Evolutionary conservation across 2,888 invertebrate species (phyloP).

Genomic region (Dicyrtoma fusca): DNA sequence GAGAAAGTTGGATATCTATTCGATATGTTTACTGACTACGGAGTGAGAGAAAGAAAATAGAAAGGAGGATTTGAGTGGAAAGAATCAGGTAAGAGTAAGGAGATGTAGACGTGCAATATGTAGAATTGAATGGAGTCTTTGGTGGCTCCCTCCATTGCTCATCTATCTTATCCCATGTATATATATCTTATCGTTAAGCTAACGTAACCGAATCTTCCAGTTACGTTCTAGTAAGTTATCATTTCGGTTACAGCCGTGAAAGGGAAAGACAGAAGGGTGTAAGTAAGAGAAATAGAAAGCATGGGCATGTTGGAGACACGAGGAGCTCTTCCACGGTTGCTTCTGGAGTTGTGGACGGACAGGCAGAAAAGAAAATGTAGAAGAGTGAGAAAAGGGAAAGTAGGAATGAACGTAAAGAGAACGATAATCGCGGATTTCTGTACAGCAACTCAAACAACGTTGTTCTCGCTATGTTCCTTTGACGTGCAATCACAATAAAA

Average conservation of each 20-base stretch:
- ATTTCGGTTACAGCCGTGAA: too few species aligned
- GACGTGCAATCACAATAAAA: conserved; percentile 41
- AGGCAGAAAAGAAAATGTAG: neutral
- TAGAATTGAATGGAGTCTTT: conserved; percentile 14
- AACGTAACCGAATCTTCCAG: neutral
- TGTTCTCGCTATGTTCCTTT: conserved; percentile 20
- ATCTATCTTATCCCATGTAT: conserved; percentile 26
- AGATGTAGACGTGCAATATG: neutral
- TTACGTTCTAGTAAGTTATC: neutral
- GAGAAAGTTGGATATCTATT: neutral
- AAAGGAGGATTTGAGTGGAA: neutral
- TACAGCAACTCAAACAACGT: conserved; percentile 33
- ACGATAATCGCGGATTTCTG: conserved; percentile 38
- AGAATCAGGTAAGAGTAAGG: neutral
- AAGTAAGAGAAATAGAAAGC: neutral
- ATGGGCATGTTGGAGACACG: neutral
- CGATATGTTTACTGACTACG: neutral
- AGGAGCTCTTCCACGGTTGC: neutral
- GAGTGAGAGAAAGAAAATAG: neutral
- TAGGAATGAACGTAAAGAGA: conserved; percentile 1
- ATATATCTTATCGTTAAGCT: neutral
- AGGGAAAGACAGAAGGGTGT: neutral
- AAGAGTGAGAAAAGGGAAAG: neutral
- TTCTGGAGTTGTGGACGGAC: neutral
- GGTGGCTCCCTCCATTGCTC: conserved; percentile 37